Percentiles rank a stretch among this genome's conserved stretches.
Evolutionary conservation across 2,113 vertebrate species (phyloP).

Genomic region (Prunella fulvescens): DNA sequence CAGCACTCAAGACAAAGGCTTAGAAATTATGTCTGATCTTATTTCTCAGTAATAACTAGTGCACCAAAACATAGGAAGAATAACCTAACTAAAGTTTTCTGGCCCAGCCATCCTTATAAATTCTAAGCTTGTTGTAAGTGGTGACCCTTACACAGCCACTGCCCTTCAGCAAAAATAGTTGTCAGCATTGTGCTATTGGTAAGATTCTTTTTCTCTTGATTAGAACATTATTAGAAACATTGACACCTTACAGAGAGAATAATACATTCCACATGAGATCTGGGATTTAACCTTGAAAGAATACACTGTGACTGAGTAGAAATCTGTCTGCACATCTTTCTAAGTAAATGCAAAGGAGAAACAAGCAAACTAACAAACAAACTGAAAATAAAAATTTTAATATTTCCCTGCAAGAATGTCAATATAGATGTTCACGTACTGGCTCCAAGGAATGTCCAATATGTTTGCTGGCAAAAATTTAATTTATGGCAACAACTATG

Average conservation of each 20-base stretch:
- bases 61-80: slow-evolving; percentile 8
- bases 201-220: background rate
- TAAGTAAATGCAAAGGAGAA: background rate
- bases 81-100: background rate
- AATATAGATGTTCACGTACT: background rate
- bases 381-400: background rate
- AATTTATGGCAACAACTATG: slow-evolving; percentile 12
- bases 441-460: background rate
- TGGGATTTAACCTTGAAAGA: background rate
- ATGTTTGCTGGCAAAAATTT: slow-evolving; percentile 17
- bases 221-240: background rate
- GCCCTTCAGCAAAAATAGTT: background rate
- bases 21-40: background rate
- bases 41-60: background rate
- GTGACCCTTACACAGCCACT: background rate
- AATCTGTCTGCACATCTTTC: background rate
- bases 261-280: background rate
- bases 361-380: background rate
- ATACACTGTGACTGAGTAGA: background rate
- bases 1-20: background rate
- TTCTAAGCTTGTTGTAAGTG: background rate
- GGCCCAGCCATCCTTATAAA: background rate
- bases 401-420: slow-evolving; percentile 22
- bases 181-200: background rate
- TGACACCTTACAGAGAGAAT: background rate